Conservation (phyloP, 2,797 vertebrate genomes). For the Gastrophryne carolinensis region DNA sequence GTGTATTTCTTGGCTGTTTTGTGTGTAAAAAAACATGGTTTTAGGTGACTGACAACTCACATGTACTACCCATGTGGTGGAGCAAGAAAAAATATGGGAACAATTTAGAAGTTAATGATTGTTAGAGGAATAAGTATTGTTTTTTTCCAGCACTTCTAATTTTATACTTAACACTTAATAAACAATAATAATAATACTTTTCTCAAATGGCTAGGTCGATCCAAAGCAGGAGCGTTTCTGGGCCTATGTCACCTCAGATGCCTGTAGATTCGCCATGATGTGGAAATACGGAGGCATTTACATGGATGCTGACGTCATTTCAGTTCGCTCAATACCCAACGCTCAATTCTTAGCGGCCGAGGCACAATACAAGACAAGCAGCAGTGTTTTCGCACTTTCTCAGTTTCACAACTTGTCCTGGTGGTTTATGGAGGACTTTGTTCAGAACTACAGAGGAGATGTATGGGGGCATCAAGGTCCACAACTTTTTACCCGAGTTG, state of each 20-base stretch:
- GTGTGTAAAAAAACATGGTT: too few relatives aligned
- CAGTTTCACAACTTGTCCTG: constrained; percentile 10
- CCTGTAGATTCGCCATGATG: constrained; percentile 23
- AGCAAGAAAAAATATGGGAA: too few relatives aligned
- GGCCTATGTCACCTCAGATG: constrained; percentile 37
- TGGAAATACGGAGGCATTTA: constrained; percentile 48
- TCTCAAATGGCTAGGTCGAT: too few relatives aligned
- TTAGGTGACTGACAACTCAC: too few relatives aligned
- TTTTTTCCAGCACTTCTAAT: too few relatives aligned
- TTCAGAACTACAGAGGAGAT: constrained; percentile 51
- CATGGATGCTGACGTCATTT: constrained; percentile 45
- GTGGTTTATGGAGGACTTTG: constrained; percentile 4
- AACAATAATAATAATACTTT: too few relatives aligned
- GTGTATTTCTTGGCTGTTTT: too few relatives aligned
- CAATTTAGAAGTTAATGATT: too few relatives aligned
- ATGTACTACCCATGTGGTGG: too few relatives aligned
- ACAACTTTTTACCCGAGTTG: constrained; percentile 55
- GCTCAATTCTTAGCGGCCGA: constrained; percentile 27
- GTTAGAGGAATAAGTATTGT: too few relatives aligned
- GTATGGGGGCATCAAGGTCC: constrained; percentile 75
- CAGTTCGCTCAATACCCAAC: neutral
- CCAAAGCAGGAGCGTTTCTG: neutral
- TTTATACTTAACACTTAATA: too few relatives aligned
- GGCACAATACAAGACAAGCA: neutral
- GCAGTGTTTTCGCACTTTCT: constrained; percentile 23